Evolutionary conservation across 2,888 invertebrate species (phyloP).

Genomic region (Priocnemis perturbator): DNA sequence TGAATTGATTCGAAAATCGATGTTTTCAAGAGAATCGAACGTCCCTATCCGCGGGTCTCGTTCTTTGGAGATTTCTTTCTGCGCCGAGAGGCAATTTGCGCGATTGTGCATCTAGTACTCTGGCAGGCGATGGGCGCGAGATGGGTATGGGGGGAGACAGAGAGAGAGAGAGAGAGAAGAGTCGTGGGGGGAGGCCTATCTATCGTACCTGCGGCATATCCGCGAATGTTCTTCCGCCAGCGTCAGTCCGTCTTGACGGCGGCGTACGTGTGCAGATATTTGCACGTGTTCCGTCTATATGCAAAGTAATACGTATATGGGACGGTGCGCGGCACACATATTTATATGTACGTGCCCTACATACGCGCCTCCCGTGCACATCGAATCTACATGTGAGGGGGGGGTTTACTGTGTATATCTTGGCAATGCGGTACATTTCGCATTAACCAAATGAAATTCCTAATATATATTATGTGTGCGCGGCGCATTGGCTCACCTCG

Average conservation of each 20-base stretch:
- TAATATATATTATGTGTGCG: slow-evolving; percentile 37
- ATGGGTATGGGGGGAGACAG: not conserved
- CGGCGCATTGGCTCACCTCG: slow-evolving; percentile 4
- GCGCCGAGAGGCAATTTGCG: not conserved
- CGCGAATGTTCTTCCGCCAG: not conserved
- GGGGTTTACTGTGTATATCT: not conserved
- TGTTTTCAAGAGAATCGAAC: no score
- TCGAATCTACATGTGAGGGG: no score
- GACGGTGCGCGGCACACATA: no score
- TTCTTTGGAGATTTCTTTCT: not conserved
- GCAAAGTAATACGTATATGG: no score
- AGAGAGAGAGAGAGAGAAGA: no score
- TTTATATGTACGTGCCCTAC: no score
- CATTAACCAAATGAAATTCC: slow-evolving; percentile 60
- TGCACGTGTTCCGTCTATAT: no score
- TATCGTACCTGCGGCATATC: slow-evolving; percentile 1
- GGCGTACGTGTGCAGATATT: no score
- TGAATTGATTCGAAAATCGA: no score
- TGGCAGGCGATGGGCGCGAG: not conserved
- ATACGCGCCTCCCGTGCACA: no score
- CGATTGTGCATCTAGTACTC: not conserved
- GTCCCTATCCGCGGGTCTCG: no score
- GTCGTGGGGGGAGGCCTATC: slow-evolving; percentile 1
- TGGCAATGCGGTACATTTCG: slow-evolving; percentile 39
- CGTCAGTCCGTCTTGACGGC: not conserved